Evolutionary conservation across 2,888 invertebrate species (phyloP), one percentile per base, ranked within the genome.

Genomic region (Formica aserva): DNA sequence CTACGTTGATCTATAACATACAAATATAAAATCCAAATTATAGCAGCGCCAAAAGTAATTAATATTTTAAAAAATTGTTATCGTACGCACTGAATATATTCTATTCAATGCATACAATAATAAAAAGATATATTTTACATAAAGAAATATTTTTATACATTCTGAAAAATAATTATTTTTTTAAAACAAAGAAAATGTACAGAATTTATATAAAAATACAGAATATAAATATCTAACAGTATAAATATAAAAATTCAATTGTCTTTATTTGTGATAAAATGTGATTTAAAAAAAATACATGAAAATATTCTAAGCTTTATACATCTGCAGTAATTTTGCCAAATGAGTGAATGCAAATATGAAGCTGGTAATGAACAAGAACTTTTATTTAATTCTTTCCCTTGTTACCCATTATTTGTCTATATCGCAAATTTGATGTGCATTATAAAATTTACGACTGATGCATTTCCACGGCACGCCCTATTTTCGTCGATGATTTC

Each of bases 381-480:
- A 45, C 41, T 74, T 78, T 72, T 41, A 60, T 74, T 26, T 45
- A 15, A 35, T 74, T 80, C 18, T 74, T 45, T 55, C 13, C 13
- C 26, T 32, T 57, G 35, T 32, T 57, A 41, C 18, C 45, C 26
- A 9, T 45, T 72, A 52, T 52, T 52, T 52, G 57, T 9, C 48
- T 35, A 9, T 41, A 29, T 29, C 9, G 22, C 57, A 26, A 78
- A 72, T 78, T 78, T 22, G 18, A 26, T 55, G 60, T 45, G n/a
- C 22, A 32, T 69, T 69, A 29, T 55, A 57, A 78, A 78, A 72
- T 71, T 71, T 32, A 77, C 77, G 55, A 26, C n/a, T 35, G 71
- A 77, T 38, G 55, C 71, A 71, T 57, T 78, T 78, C 45, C 57
- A 45, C 32, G 60, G 74, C 45, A 45, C n/a, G 60, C 74, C 78